These are phyloP conservation scores for Alsophila aescularia DNA, from an alignment of 2,888 invertebrate species.

Conservation along the genomic window DNA sequence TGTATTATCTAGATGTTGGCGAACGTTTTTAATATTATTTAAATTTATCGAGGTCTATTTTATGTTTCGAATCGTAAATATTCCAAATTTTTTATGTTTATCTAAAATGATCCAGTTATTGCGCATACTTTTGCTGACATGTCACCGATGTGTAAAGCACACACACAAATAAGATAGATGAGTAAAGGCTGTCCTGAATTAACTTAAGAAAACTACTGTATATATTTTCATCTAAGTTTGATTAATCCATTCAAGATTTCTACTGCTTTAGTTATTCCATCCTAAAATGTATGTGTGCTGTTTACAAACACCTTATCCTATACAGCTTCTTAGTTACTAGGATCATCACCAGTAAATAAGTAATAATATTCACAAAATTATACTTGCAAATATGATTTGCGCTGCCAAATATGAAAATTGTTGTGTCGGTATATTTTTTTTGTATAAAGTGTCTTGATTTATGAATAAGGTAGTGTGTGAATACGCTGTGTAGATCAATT, in stretches of 20 bases:
- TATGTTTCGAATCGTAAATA: conserved; percentile 29
- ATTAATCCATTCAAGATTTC: neutral
- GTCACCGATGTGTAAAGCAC: neutral
- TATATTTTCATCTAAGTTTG: conserved; percentile 6
- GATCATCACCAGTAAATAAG: conserved; percentile 2
- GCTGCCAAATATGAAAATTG: conserved; percentile 36
- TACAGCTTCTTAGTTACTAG: conserved; percentile 3
- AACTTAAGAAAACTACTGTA: conserved; percentile 3
- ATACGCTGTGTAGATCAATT: conserved; percentile 45
- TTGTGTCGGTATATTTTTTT: conserved; percentile 16
- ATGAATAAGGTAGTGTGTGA: conserved; percentile 30
- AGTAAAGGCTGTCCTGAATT: too few species aligned
- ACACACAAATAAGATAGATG: too few species aligned
- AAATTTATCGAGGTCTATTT: conserved; percentile 53
- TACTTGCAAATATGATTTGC: conserved; percentile 41
- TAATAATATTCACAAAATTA: conserved; percentile 3
- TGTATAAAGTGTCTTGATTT: conserved; percentile 32
- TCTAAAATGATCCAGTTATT: neutral
- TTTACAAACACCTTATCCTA: neutral
- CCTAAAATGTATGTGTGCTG: neutral
- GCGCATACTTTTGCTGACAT: conserved; percentile 6
- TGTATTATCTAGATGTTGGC: conserved; percentile 69
- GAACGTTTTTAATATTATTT: conserved; percentile 80
- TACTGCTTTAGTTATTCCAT: neutral
- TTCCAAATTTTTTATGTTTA: too few species aligned